A percentile compares a stretch with the other conserved stretches of the same genome.
phyloP scores from a whole-genome alignment of 2,888 invertebrate species.

The Malthinus seriepunctatus region DNA sequence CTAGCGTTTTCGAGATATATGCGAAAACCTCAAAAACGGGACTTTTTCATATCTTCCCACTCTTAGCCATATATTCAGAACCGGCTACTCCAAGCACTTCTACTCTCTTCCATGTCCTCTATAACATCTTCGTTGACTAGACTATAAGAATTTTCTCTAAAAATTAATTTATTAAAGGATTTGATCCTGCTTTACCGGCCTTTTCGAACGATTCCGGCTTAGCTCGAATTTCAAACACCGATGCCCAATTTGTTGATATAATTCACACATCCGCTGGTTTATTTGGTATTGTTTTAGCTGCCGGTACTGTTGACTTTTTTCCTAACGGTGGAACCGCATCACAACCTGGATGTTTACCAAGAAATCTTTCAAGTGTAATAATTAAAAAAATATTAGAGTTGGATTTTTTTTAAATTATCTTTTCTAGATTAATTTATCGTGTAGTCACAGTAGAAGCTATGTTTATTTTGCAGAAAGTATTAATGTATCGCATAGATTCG shows the following conservation, averaged over 20 bases:
- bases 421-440: background rate
- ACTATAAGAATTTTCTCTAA: no score
- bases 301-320: constrained; percentile 68
- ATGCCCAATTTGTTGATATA: constrained; percentile 85
- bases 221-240: constrained; percentile 58
- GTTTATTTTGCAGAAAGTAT: background rate
- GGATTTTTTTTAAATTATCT: no score
- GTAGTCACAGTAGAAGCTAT: background rate
- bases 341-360: constrained; percentile 9
- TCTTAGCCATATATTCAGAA: no score
- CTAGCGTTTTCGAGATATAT: no score
- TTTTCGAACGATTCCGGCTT: constrained; percentile 56
- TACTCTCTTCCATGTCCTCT: no score
- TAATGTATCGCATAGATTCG: background rate
- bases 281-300: constrained; percentile 61
- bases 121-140: no score
- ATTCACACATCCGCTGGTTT: constrained; percentile 82
- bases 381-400: background rate
- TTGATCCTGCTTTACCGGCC: constrained; percentile 68
- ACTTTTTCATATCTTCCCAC: no score
- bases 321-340: constrained; percentile 58
- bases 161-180: constrained; percentile 46
- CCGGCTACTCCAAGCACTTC: no score
- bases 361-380: background rate
- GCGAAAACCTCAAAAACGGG: no score